These are phyloP conservation scores for Eupithecia insigniata DNA, from an alignment of 2,888 invertebrate genomes.

Conservation along the genomic window DNA sequence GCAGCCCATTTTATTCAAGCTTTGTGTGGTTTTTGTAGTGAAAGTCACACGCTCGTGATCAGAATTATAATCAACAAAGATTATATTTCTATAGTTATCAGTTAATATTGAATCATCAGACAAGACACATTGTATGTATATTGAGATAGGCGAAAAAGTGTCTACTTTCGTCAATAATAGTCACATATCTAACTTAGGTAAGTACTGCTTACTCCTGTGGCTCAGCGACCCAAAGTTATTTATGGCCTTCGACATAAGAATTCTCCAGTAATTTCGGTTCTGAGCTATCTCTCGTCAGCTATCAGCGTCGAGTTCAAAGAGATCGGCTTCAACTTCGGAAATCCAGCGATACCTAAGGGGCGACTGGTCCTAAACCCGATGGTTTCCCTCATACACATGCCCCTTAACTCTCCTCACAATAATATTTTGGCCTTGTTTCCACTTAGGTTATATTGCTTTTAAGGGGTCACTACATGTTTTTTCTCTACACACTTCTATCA, in stretches of 20 bases:
- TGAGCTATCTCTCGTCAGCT: too few species aligned
- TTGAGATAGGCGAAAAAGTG: background rate
- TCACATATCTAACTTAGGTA: background rate
- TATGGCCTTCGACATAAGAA: too few species aligned
- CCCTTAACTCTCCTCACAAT: background rate
- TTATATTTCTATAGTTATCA: background rate
- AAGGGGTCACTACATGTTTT: background rate
- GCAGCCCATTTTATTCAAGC: conserved; percentile 14
- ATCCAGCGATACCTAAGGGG: too few species aligned
- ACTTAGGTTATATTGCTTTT: too few species aligned
- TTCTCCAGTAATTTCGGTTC: too few species aligned
- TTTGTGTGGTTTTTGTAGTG: conserved; percentile 1
- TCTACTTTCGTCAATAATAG: background rate
- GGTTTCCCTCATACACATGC: too few species aligned
- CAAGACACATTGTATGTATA: background rate
- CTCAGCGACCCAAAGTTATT: too few species aligned
- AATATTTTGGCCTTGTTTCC: background rate
- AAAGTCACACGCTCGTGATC: background rate
- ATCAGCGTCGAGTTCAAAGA: too few species aligned
- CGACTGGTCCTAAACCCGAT: too few species aligned
- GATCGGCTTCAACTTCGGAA: too few species aligned
- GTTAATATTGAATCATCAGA: background rate
- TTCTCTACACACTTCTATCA: background rate
- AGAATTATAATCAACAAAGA: background rate
- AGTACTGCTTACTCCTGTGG: too few species aligned